Percentiles rank a stretch among this genome's conserved stretches.
Conservation (phyloP, 1,140 invertebrate genomes). For the Euwallacea fornicatus region DNA sequence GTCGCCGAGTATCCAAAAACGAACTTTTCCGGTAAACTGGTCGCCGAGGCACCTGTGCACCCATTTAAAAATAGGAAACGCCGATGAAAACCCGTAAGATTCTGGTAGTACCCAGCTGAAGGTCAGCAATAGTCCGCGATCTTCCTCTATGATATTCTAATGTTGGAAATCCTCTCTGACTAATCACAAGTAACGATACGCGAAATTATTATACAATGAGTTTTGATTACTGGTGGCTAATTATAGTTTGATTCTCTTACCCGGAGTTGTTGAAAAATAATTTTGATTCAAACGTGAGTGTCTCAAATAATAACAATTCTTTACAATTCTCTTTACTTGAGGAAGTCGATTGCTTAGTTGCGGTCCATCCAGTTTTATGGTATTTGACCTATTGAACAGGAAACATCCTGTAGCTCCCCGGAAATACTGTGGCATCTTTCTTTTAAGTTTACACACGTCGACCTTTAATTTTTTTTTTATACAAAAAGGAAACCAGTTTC, state of each 20-base stretch:
- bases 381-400: too few species aligned
- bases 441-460: too few species aligned
- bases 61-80: too few species aligned
- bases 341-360: too few species aligned
- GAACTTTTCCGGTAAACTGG: neutral
- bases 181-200: constrained; percentile 16
- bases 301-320: too few species aligned
- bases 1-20: neutral
- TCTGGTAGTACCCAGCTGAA: constrained; percentile 11
- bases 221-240: constrained; percentile 8
- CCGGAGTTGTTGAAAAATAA: constrained; percentile 9
- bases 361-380: too few species aligned
- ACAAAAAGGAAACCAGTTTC: too few species aligned
- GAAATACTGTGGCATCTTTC: too few species aligned
- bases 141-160: constrained; percentile 12
- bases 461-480: too few species aligned
- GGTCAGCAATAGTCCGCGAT: constrained; percentile 13
- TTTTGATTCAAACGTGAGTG: too few species aligned
- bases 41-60: neutral
- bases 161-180: constrained; percentile 25
- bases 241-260: constrained; percentile 17
- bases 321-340: too few species aligned
- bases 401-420: too few species aligned
- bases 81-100: constrained; percentile 12
- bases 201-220: constrained; percentile 17